Evolutionary conservation across 30 jellyfish, hydroid and myxozoan species (phyloP).

Genomic region (Pseudorhiza aurosa): DNA sequence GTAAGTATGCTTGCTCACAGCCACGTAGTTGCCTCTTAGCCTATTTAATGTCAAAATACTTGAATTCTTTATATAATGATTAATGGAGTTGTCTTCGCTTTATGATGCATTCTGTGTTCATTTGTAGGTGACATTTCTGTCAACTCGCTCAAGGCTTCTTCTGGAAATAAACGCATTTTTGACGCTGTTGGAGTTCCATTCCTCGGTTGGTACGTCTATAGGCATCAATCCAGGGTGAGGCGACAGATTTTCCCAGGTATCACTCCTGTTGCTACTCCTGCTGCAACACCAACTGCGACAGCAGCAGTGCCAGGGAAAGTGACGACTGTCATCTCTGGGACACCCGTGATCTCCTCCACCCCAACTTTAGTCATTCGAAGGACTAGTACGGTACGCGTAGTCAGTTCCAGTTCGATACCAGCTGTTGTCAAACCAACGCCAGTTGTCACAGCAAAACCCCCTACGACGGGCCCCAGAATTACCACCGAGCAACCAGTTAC

Average conservation of each 20-base stretch:
- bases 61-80: too few relatives aligned
- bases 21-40: too few relatives aligned
- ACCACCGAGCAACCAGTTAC: conserved; percentile 1
- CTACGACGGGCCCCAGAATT: conserved; percentile 53
- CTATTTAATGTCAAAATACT: too few relatives aligned
- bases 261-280: conserved; percentile 77
- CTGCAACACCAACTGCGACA: conserved; percentile 42
- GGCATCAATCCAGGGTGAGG: conserved; percentile 29
- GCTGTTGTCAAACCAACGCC: conserved; percentile 67
- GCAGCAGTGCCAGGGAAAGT: conserved; percentile 17
- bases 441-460: conserved; percentile 39
- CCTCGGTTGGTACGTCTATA: conserved; percentile 89
- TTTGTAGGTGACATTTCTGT: conserved; percentile 74
- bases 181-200: conserved; percentile 58
- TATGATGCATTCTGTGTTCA: too few relatives aligned
- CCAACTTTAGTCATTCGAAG: conserved; percentile 68
- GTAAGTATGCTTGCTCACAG: too few relatives aligned
- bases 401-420: conserved; percentile 10
- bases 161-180: conserved; percentile 68
- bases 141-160: conserved; percentile 29
- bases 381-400: conserved; percentile 37
- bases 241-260: conserved; percentile 60
- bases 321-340: conserved; percentile 31
- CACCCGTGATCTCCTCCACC: conserved; percentile 71
- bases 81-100: too few relatives aligned